A percentile compares a stretch with the other conserved stretches of the same genome.
Conservation (phyloP, 2,888 invertebrate genomes). For the Drosophila hawaiiensis region DNA sequence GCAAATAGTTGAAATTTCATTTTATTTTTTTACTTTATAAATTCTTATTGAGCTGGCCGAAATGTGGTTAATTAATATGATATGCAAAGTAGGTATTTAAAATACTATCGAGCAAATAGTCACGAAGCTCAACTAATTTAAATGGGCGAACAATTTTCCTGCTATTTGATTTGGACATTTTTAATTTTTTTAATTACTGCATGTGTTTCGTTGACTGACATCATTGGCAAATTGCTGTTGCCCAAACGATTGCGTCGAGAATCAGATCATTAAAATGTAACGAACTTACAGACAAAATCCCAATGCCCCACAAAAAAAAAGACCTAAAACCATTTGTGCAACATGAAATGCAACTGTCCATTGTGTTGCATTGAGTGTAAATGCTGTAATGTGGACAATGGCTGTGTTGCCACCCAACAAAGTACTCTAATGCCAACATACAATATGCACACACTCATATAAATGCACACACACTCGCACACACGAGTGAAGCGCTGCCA, state of each 20-base stretch:
- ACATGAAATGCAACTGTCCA: slow-evolving; percentile 14
- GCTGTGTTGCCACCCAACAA: slow-evolving; percentile 19
- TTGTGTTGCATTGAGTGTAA: slow-evolving; percentile 6
- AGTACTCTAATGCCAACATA: slow-evolving; percentile 34
- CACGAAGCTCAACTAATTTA: not conserved
- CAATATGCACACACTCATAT: slow-evolving; percentile 19
- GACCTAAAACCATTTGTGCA: slow-evolving; percentile 6
- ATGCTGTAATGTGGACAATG: slow-evolving; percentile 19
- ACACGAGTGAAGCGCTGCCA: slow-evolving; percentile 18
- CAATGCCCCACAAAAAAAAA: not conserved
- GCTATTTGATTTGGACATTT: not conserved
- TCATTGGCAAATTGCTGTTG: not conserved
- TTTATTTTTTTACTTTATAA: not conserved
- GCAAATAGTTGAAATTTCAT: not conserved
- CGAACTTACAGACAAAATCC: not conserved
- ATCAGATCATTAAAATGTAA: slow-evolving; percentile 29
- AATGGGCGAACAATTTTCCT: not conserved
- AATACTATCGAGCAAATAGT: not conserved
- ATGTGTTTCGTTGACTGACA: slow-evolving; percentile 6
- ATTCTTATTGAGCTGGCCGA: not conserved
- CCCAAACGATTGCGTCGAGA: slow-evolving; percentile 10
- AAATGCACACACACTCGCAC: slow-evolving; percentile 15
- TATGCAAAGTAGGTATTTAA: not conserved
- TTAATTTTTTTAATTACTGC: not conserved
- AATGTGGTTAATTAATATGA: not conserved